These are phyloP conservation scores for Macrophya alboannulata DNA, from an alignment of 2,888 invertebrate species.

Conservation along the genomic window DNA sequence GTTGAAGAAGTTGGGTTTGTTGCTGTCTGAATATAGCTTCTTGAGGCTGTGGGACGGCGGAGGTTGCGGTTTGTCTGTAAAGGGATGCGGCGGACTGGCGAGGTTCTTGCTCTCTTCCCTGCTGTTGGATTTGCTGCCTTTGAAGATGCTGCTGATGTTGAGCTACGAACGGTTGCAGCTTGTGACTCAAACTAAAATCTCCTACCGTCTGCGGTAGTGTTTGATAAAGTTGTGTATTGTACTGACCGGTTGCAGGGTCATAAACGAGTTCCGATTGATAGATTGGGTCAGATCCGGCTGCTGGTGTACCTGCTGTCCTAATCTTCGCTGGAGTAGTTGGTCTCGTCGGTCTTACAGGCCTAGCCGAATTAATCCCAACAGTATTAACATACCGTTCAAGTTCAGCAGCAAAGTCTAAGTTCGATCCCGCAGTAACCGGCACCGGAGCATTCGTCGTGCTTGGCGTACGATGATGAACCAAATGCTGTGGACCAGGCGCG, in stretches of 20 bases:
- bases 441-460: constrained; percentile 74
- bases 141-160: constrained; percentile 83
- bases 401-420: constrained; percentile 88
- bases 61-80: constrained; percentile 67
- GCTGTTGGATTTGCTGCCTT: constrained; percentile 84
- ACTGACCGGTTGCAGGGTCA: constrained; percentile 89
- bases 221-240: constrained; percentile 90
- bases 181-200: constrained; percentile 87
- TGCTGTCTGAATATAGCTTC: constrained; percentile 82
- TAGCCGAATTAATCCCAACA: constrained; percentile 75
- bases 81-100: constrained; percentile 74
- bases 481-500: constrained; percentile 77
- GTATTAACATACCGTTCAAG: constrained; percentile 85
- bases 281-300: constrained; percentile 82
- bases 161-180: constrained; percentile 89
- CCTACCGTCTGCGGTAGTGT: constrained; percentile 88
- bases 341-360: constrained; percentile 69
- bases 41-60: constrained; percentile 71
- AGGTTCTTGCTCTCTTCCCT: constrained; percentile 78
- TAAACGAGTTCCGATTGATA: constrained; percentile 90
- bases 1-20: constrained; percentile 84
- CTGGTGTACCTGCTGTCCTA: constrained; percentile 56
- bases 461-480: constrained; percentile 73
- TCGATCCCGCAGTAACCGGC: constrained; percentile 70
- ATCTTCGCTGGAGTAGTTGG: constrained; percentile 59